These are phyloP conservation scores for Campylomormyrus tamandua DNA, from an alignment of 2,113 vertebrate genomes.

Conservation along the genomic window DNA sequence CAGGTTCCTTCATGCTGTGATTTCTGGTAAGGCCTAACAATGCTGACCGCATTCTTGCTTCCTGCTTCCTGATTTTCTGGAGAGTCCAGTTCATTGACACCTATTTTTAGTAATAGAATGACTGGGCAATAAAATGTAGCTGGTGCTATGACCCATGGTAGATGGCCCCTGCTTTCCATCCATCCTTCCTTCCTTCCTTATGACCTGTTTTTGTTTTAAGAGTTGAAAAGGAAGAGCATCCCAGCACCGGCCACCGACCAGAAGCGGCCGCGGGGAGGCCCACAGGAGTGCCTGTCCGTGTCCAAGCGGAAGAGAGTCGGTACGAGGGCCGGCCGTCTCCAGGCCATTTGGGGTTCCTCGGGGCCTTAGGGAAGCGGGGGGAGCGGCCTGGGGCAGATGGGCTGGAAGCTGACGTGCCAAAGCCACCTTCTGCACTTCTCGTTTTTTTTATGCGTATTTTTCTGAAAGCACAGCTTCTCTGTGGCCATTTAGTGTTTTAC, in stretches of 20 bases:
- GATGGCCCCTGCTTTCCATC: background rate
- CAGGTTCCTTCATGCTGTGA: background rate
- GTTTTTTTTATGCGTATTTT: background rate
- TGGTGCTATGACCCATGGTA: background rate
- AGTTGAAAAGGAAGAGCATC: background rate
- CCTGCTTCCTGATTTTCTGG: background rate
- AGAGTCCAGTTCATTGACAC: background rate
- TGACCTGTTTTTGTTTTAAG: background rate
- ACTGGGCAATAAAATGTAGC: background rate
- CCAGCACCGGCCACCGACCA: background rate
- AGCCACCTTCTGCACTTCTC: background rate
- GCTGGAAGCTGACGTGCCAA: background rate
- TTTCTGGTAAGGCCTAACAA: background rate
- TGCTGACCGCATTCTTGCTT: background rate
- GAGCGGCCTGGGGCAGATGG: background rate
- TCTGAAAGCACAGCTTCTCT: background rate
- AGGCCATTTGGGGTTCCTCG: background rate
- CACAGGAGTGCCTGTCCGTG: background rate
- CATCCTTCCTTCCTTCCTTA: background rate
- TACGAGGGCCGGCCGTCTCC: background rate
- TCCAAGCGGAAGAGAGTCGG: conserved; percentile 16
- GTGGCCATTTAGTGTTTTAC: background rate
- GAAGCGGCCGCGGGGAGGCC: background rate
- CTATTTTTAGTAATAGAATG: background rate
- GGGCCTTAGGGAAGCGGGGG: background rate